Evolutionary conservation across 2,797 vertebrate species (phyloP), one percentile per base, ranked within the genome.

Genomic region (Ibycter americanus): DNA sequence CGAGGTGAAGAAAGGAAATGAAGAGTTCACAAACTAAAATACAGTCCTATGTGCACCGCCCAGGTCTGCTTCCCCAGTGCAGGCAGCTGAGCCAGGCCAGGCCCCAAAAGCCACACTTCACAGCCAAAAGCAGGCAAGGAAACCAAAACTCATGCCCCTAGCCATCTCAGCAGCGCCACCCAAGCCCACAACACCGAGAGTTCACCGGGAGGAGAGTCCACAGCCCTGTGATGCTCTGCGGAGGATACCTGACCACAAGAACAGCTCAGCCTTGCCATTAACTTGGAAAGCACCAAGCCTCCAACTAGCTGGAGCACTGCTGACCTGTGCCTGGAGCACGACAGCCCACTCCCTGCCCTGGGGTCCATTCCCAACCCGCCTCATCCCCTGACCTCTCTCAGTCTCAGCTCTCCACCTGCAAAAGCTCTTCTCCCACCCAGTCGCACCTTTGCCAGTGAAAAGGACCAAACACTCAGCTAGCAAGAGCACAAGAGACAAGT

Each of bases 201-300:
- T 9, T 32, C 17, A 3, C 2, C 0, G 9, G 4, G 38, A 46
- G 12, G 8, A 51, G 18, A 47, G 19, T 1, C 23, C 4, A 3
- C 44, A 85, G 52, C 32, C 56, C 62, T 0, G 0, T 1, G 0
- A 7, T 2, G 29, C 61, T 78, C 38, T 6, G 29, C 4, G 6
- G 34, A 65, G 6, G 8, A 31, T 2, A 55, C 11, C 26, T 1
- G 0, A 22, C 44, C 40, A 40, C 32, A n/a, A 22, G 16, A 47
- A 55, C 32, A 40, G 52, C 47, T 72, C 65, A 19, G n/a, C 61
- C 46, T 38, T 4, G 15, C 27, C 19, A 32, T 4, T 9, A n/a
- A 16, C 18, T n/a, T 25, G 12, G 74, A 46, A 70, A 46, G 23
- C 2, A 0, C 21, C 38, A 61, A 54, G 65, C 61, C 23, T 21